Evolutionary conservation across 2,888 invertebrate genomes (phyloP), one percentile per base, ranked within the genome.

Genomic region (Caenorhabditis sp.): DNA sequence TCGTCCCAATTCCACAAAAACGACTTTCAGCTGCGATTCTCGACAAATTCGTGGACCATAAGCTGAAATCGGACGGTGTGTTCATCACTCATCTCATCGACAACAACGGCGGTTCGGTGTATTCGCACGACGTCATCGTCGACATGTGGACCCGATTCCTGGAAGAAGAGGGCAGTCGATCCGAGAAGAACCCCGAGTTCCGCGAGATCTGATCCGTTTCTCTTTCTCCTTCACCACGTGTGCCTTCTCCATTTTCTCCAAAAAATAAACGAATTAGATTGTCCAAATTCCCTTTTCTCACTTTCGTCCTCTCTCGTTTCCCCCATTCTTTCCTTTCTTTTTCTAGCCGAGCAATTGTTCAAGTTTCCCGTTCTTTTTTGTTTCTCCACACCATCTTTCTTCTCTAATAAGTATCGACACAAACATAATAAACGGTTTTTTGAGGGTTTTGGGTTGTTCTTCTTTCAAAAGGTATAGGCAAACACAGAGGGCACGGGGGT

Each of bases 61-160:
- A 84, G 56, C 84, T 90, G 28, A 81, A 88, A 22, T 62, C 78
- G 6, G 91, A 91, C 72, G 91, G 91, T 50, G 89, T 91, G 9
- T 88, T 91, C 70, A 85, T 91, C 40, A 82, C 89, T 8, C 84
- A 89, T 53, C 80, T 91, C 56, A 84, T 91, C 50, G 85, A 90
- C n/a, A 78, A 85, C 60, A 91, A 91, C 80, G 89, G 91, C 8
- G 91, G 91, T 44, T 90, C 91, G 26, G 84, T 91, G 56, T 88
- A 90, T 76, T 84, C 89, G 37, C 89, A 89, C 11, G 91, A 91
- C 53, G 79, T 91, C 26, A 87, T 91, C 24, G 84, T 80, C 40
- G 67, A 84, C 50, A 80, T 91, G 37, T 92, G 90, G 90, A 77
- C 77, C 18, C 67, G 82, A 60, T 92, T 90, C 83, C 67, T 91